These are phyloP conservation scores for Ophraella communa DNA, from an alignment of 2,888 invertebrate genomes.

Conservation along the genomic window DNA sequence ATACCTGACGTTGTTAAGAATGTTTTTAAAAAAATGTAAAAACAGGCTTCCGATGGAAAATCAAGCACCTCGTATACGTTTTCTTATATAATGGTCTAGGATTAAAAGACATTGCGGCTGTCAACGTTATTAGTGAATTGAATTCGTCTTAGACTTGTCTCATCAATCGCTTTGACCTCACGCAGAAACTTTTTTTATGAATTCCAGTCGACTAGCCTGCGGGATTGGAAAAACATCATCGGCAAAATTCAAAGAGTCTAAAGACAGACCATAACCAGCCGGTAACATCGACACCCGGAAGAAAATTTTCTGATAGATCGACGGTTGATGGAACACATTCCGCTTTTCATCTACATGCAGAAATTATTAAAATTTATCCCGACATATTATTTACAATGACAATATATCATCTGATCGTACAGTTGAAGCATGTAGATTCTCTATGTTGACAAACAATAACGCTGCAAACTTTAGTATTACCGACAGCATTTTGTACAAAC, in stretches of 20 bases:
- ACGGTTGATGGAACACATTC: conserved; percentile 21
- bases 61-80: neutral
- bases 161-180: conserved; percentile 32
- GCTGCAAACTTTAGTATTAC: neutral
- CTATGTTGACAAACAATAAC: neutral
- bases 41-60: neutral
- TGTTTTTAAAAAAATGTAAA: neutral
- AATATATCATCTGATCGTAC: conserved; percentile 21
- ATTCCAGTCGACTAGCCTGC: conserved; percentile 27
- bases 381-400: conserved; percentile 24
- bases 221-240: conserved; percentile 28
- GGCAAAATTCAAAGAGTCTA: conserved; percentile 27
- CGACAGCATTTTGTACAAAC: too few species aligned
- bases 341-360: conserved; percentile 17
- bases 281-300: conserved; percentile 23
- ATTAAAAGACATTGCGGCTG: neutral
- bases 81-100: neutral
- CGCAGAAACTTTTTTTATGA: conserved; percentile 19
- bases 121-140: conserved; percentile 18
- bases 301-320: conserved; percentile 25
- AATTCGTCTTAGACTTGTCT: conserved; percentile 27
- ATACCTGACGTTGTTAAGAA: neutral
- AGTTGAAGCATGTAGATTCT: neutral
- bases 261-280: conserved; percentile 16
- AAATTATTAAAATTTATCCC: conserved; percentile 20